Percentiles rank a stretch among this genome's conserved stretches.
Conservation (phyloP, 2,797 vertebrate species). For the Aselliscus stoliczkanus region DNA sequence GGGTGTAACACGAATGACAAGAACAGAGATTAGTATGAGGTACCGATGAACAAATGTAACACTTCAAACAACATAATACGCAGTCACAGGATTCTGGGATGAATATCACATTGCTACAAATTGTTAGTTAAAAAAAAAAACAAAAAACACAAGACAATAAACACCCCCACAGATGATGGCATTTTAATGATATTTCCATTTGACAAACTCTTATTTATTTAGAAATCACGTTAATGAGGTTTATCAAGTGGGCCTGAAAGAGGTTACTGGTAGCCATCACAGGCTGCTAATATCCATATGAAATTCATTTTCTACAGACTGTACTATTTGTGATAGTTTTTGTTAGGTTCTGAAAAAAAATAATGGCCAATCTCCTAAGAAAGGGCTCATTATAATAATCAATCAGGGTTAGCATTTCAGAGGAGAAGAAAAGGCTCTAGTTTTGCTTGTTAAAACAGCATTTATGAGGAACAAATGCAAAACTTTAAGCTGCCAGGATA, state of each 20-base stretch:
- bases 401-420: background rate
- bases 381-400: background rate
- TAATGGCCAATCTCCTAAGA: background rate
- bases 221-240: constrained; percentile 28
- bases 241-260: constrained; percentile 47
- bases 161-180: constrained; percentile 61
- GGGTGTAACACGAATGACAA: constrained; percentile 94
- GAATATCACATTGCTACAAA: constrained; percentile 73
- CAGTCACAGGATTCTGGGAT: constrained; percentile 73
- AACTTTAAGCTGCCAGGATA: constrained; percentile 14
- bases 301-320: constrained; percentile 21
- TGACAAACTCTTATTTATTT: constrained; percentile 56
- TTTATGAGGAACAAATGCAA: background rate
- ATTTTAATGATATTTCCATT: constrained; percentile 67
- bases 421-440: background rate
- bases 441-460: background rate
- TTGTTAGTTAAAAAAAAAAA: constrained; percentile 78
- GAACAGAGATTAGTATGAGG: constrained; percentile 97
- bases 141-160: constrained; percentile 71
- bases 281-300: background rate
- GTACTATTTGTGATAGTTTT: background rate
- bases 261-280: background rate
- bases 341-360: background rate
- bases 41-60: constrained; percentile 79
- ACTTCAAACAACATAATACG: constrained; percentile 78